Base-by-base conservation (phyloP, 2,888 invertebrate species). In the Trachelus tabidus region DNA sequence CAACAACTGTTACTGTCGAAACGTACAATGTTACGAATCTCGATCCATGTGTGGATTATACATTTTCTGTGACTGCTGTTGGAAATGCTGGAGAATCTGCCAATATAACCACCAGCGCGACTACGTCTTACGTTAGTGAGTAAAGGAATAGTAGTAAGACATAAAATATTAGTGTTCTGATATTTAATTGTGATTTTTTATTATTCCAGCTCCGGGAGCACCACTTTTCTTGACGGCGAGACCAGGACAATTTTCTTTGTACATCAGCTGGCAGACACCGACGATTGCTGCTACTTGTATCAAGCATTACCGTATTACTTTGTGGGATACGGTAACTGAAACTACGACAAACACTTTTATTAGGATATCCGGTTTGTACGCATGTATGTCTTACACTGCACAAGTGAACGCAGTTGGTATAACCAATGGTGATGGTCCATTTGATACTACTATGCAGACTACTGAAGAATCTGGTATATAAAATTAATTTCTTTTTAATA, bases 261-360 rank as follows among this genome's bases (percentile, higher is more conserved):
- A n/a, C 4, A 77, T 90, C 30, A 71, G 77, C 9, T 90, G 90
- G 90, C 40, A 83, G 12, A 77, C 83, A 15, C 89, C 90, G 11
- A 34, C 75, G 34, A 73, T 73, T 2, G 89, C 84, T n/a, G 77
- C 79, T 33, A 82, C 83, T 12, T 90, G 90, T 77, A 80, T 88
- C 6, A 79, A 83, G 33, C 56, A 83, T 75, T 90, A 90, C 78
- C 81, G 81, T 68, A 74, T 90, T 34, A 85, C 78, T 68, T 75
- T 85, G 31, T 78, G 75, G 75, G n/a, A n/a, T 12, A 40, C 33
- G 12, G 6, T 31, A 2, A 77, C 80, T 9, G 56, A 31, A 1
- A 77, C 40, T 1, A 83, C 82, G 1, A 71, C 6, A 31, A 74
- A 80, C 6, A 88, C 83, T 12, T 79, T 37, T 11, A 75, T 85